Conservation (phyloP, 2,888 invertebrate genomes). For the Lumbricus terrestris region DNA sequence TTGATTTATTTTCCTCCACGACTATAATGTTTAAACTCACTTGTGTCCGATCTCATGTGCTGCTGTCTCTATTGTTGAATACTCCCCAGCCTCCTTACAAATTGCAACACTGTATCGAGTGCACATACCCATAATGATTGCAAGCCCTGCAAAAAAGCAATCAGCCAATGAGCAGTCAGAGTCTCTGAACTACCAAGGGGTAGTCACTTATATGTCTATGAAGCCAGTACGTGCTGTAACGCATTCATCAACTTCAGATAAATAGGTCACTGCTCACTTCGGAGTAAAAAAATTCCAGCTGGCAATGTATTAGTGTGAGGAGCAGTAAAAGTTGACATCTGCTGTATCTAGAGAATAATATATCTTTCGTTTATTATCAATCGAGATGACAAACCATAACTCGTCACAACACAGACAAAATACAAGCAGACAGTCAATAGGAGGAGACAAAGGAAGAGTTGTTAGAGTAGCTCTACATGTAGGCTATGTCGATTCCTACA, state of each 20-base stretch:
- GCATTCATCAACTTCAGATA: neutral
- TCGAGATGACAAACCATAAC: no score
- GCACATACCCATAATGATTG: constrained; percentile 9
- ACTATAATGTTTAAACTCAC: constrained; percentile 34
- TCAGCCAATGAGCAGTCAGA: neutral
- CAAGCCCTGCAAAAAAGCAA: constrained; percentile 11
- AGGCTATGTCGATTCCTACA: no score
- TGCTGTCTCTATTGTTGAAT: constrained; percentile 26
- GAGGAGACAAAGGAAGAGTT: no score
- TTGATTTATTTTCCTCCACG: no score
- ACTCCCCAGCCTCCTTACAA: constrained; percentile 25
- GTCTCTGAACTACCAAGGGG: neutral
- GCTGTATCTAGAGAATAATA: no score
- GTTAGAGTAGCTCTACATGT: no score
- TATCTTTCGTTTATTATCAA: no score
- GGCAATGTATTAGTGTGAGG: no score
- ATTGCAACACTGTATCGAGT: constrained; percentile 18
- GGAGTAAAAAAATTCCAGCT: no score
- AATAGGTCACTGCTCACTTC: neutral
- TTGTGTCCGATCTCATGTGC: constrained; percentile 44
- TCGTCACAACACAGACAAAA: no score
- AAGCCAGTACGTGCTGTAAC: neutral
- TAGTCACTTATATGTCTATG: neutral
- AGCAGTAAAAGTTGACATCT: no score
- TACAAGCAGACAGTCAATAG: no score